Percentiles rank a stretch among this genome's conserved stretches.
Evolutionary conservation across 1,140 invertebrate genomes (phyloP).

Genomic region (Microvelia longipes): DNA sequence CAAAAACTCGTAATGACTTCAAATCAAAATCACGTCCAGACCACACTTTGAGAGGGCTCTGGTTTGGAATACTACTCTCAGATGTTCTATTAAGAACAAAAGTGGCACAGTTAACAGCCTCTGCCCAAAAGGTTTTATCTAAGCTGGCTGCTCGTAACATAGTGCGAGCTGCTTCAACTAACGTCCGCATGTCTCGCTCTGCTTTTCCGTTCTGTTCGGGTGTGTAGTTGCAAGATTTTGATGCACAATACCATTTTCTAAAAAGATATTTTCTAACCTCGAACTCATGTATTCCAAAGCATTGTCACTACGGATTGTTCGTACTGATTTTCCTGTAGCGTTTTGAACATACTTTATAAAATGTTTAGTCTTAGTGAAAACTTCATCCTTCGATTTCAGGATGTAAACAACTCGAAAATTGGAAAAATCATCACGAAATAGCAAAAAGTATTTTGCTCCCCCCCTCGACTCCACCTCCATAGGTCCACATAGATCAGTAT

Average conservation of each 20-base stretch:
- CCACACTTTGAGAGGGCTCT: too few relatives aligned
- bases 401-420: not conserved
- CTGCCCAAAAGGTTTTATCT: slow-evolving; percentile 9
- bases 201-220: slow-evolving; percentile 34
- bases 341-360: not conserved
- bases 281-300: too few relatives aligned
- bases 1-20: too few relatives aligned
- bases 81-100: not conserved
- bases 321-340: not conserved
- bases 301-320: too few relatives aligned
- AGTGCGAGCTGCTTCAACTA: too few relatives aligned
- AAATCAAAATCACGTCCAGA: too few relatives aligned
- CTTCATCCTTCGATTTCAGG: not conserved
- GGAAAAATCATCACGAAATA: not conserved
- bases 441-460: not conserved
- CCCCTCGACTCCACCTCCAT: not conserved
- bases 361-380: not conserved
- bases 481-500: not conserved
- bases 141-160: not conserved
- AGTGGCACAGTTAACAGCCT: not conserved
- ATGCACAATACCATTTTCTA: slow-evolving; percentile 26
- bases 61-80: too few relatives aligned
- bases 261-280: too few relatives aligned
- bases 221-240: slow-evolving; percentile 30
- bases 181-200: slow-evolving; percentile 23